These are phyloP conservation scores for Dipodomys stephensi DNA, from an alignment of 2,113 vertebrate genomes.

Conservation along the genomic window DNA sequence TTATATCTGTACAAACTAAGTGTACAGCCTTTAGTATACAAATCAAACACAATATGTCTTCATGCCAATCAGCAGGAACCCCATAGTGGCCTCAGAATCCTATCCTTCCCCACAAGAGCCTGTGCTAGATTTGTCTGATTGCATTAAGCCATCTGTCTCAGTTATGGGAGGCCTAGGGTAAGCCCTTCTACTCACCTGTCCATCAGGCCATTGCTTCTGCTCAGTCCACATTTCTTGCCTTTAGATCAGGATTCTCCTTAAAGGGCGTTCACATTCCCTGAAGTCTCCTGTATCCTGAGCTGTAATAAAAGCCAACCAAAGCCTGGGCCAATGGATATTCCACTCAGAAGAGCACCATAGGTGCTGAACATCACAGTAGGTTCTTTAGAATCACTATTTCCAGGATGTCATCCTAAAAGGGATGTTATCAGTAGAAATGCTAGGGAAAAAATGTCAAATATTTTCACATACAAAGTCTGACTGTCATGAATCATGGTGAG, in stretches of 20 bases:
- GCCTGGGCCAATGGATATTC: not conserved
- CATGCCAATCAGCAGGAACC: not conserved
- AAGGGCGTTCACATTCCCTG: not conserved
- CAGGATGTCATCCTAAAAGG: not conserved
- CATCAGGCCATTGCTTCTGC: not conserved
- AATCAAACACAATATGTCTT: not conserved
- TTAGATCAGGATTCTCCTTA: not conserved
- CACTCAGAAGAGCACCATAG: accelerated
- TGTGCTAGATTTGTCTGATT: not conserved
- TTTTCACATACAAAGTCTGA: not conserved
- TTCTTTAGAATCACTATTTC: not conserved
- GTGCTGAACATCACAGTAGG: not conserved
- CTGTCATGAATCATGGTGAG: slow-evolving; percentile 5
- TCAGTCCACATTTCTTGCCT: not conserved
- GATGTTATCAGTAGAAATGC: not conserved
- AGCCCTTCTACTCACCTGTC: not conserved
- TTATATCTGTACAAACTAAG: too few species aligned
- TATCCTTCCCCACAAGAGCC: not conserved
- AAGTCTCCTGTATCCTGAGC: not conserved
- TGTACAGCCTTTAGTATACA: not conserved
- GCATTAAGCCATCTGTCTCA: not conserved
- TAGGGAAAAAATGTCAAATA: not conserved
- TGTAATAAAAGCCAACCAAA: not conserved
- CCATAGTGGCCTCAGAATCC: too few species aligned
- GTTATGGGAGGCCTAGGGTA: not conserved